Percentiles rank a stretch among this genome's conserved stretches.
phyloP scores from a whole-genome alignment of 2,797 vertebrate species.

The Trachurus trachurus region DNA sequence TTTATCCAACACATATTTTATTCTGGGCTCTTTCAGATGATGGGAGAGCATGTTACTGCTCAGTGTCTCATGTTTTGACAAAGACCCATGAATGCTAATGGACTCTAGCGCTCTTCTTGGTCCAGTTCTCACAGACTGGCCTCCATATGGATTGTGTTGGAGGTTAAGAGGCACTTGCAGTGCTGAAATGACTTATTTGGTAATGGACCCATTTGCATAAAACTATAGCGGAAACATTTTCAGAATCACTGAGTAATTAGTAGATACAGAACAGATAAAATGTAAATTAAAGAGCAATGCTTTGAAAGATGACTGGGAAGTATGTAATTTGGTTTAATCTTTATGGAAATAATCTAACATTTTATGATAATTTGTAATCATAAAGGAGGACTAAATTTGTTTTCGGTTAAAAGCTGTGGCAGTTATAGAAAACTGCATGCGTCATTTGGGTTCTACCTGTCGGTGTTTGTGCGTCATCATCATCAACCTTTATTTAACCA shows the following conservation, averaged over 20 bases:
- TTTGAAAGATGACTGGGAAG: slow-evolving; percentile 37
- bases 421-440: background rate
- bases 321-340: slow-evolving; percentile 38
- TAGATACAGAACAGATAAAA: slow-evolving; percentile 48
- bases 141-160: background rate
- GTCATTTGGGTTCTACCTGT: slow-evolving; percentile 13
- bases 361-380: slow-evolving; percentile 42
- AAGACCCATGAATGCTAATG: background rate
- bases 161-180: slow-evolving; percentile 24
- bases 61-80: background rate
- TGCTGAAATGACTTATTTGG: background rate
- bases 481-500: too few relatives aligned
- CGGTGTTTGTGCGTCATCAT: too few relatives aligned
- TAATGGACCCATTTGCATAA: slow-evolving; percentile 52
- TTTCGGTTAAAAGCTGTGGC: background rate
- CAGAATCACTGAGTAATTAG: slow-evolving; percentile 47
- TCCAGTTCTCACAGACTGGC: background rate
- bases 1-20: background rate
- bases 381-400: slow-evolving; percentile 11
- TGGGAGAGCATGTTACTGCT: background rate
- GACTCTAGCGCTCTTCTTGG: background rate
- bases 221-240: slow-evolving; percentile 32
- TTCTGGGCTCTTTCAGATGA: background rate
- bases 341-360: slow-evolving; percentile 26
- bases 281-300: slow-evolving; percentile 38